phyloP scores from a whole-genome alignment of 2,888 invertebrate genomes.

The Drosophila buzzatii region DNA sequence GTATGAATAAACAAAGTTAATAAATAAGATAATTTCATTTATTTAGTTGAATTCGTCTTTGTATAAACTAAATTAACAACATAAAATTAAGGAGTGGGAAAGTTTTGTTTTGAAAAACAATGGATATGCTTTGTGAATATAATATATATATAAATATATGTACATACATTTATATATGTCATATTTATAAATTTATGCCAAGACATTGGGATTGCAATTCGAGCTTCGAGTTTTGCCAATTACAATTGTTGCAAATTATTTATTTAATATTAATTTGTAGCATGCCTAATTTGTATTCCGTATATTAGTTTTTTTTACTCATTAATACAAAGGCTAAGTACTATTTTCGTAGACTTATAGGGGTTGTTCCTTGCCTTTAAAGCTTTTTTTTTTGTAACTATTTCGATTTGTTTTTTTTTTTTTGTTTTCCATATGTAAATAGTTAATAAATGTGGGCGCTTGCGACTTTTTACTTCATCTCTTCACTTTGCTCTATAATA shows the following conservation, averaged over 20 bases:
- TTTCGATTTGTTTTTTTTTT: conserved; percentile 47
- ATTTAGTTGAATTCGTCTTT: conserved; percentile 44
- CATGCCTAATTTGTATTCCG: conserved; percentile 45
- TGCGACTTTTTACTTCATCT: conserved; percentile 63
- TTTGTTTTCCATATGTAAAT: conserved; percentile 57
- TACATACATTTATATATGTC: conserved; percentile 29
- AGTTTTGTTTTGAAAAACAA: conserved; percentile 75
- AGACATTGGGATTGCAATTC: conserved; percentile 56
- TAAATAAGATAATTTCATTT: conserved; percentile 39
- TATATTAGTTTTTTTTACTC: conserved; percentile 16
- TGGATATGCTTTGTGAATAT: conserved; percentile 77
- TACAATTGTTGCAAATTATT: conserved; percentile 54
- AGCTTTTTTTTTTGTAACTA: conserved; percentile 63
- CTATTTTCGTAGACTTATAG: conserved; percentile 38
- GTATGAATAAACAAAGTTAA: conserved; percentile 31
- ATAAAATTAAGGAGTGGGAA: conserved; percentile 36
- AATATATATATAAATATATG: conserved; percentile 27
- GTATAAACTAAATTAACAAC: conserved; percentile 63
- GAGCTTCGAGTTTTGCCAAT: conserved; percentile 62
- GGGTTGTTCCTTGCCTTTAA: conserved; percentile 67
- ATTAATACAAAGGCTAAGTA: conserved; percentile 63
- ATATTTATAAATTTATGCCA: conserved; percentile 55
- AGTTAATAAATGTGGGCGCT: conserved; percentile 76
- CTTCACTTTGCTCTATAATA: conserved; percentile 65
- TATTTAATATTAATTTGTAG: conserved; percentile 41